These are phyloP conservation scores for Oligia latruncula DNA, from an alignment of 2,888 invertebrate genomes.

Conservation along the genomic window DNA sequence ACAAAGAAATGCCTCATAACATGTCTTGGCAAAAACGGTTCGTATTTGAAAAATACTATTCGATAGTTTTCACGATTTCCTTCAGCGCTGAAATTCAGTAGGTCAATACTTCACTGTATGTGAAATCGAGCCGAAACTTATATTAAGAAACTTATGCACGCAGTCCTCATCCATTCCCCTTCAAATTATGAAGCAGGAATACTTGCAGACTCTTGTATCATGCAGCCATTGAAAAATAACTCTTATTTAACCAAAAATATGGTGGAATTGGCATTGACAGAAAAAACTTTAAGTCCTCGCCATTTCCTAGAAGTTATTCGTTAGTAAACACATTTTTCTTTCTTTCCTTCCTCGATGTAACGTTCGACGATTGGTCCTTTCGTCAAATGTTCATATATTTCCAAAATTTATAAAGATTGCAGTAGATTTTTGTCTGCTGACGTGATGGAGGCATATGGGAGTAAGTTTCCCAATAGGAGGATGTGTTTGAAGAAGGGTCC, in stretches of 20 bases:
- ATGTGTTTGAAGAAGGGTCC: slow-evolving; percentile 29
- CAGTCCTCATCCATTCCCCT: slow-evolving; percentile 23
- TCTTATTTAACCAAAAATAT: accelerated
- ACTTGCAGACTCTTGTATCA: slow-evolving; percentile 12
- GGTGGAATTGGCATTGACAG: slow-evolving; percentile 12
- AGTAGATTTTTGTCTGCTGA: slow-evolving; percentile 36
- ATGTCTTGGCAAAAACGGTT: background rate
- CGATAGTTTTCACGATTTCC: background rate
- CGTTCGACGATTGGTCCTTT: slow-evolving; percentile 13
- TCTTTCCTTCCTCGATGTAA: slow-evolving; percentile 22
- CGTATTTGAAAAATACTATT: background rate
- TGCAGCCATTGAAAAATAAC: background rate
- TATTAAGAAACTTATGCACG: slow-evolving; percentile 36
- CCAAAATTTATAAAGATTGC: slow-evolving; percentile 62
- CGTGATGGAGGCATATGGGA: slow-evolving; percentile 20
- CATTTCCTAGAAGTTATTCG: slow-evolving; percentile 40
- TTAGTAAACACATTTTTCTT: slow-evolving; percentile 48
- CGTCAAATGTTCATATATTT: slow-evolving; percentile 34
- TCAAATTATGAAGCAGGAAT: slow-evolving; percentile 35
- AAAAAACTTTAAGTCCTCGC: slow-evolving; percentile 14
- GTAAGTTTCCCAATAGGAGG: slow-evolving; percentile 44
- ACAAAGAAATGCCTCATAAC: background rate
- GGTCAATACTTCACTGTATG: slow-evolving; percentile 17
- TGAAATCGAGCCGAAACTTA: slow-evolving; percentile 16
- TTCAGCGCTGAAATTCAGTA: slow-evolving; percentile 18